Conservation (phyloP, 2,888 invertebrate genomes). For the Drosophila buzzatii region DNA sequence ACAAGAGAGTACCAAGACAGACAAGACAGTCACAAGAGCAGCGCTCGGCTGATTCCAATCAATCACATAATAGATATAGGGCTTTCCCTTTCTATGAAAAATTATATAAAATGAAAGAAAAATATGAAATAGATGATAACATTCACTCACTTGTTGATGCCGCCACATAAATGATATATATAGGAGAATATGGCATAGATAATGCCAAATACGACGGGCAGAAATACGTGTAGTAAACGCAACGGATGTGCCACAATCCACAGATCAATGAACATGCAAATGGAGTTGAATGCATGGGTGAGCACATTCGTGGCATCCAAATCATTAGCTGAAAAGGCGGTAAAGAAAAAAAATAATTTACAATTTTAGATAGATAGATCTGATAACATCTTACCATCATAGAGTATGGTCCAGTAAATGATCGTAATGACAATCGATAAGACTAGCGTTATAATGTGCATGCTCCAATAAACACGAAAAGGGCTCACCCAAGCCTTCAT, state of each 20-base stretch:
- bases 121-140: not conserved
- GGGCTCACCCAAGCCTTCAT: slow-evolving; percentile 81
- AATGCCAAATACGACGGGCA: slow-evolving; percentile 87
- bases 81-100: slow-evolving; percentile 86
- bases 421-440: slow-evolving; percentile 90
- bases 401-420: slow-evolving; percentile 89
- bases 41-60: slow-evolving; percentile 89
- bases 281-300: slow-evolving; percentile 91
- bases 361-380: not conserved
- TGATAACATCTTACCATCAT: slow-evolving; percentile 68
- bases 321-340: slow-evolving; percentile 83
- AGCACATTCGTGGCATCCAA: slow-evolving; percentile 88
- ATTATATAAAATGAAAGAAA: not conserved
- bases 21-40: slow-evolving; percentile 77
- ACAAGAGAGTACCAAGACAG: slow-evolving; percentile 79
- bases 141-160: slow-evolving; percentile 86
- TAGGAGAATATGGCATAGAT: slow-evolving; percentile 87
- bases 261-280: slow-evolving; percentile 90
- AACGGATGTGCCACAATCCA: slow-evolving; percentile 90
- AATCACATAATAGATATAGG: slow-evolving; percentile 90
- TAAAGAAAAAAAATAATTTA: not conserved
- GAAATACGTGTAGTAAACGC: slow-evolving; percentile 88
- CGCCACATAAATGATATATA: slow-evolving; percentile 88
- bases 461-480: slow-evolving; percentile 89
- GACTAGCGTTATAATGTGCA: slow-evolving; percentile 89